Conservation (phyloP, 2,797 vertebrate species). For the Echiichthys vipera region DNA sequence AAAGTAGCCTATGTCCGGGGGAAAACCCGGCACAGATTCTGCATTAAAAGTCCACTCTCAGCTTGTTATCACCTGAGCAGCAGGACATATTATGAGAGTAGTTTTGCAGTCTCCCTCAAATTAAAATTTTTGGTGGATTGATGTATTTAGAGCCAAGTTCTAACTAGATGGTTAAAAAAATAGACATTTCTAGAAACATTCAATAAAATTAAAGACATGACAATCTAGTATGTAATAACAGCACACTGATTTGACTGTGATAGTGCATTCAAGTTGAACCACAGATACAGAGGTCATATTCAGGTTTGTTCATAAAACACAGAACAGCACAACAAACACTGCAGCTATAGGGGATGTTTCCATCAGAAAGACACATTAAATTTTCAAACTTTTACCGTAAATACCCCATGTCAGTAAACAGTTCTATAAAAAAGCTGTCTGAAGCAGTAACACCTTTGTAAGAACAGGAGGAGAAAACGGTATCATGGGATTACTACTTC, state of each 20-base stretch:
- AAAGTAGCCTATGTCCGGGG: neutral
- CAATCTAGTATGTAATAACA: conserved; percentile 4
- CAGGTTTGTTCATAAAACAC: conserved; percentile 12
- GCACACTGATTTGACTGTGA: neutral
- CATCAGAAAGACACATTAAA: conserved; percentile 41
- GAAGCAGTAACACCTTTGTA: neutral
- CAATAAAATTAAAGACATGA: conserved; percentile 2
- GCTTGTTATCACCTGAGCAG: neutral
- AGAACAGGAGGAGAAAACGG: neutral
- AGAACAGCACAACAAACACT: conserved; percentile 35
- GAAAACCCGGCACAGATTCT: neutral
- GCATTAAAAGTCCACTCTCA: neutral
- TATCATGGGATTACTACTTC: neutral
- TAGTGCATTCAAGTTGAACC: conserved; percentile 21
- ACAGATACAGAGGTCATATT: conserved; percentile 25
- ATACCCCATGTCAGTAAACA: neutral
- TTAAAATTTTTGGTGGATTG: neutral
- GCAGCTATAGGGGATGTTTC: conserved; percentile 58
- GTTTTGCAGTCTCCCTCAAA: neutral
- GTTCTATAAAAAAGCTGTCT: conserved; percentile 1
- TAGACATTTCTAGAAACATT: neutral
- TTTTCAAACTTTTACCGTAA: neutral
- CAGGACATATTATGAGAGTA: neutral
- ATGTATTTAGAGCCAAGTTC: neutral
- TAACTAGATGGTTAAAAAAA: neutral